A percentile compares a stretch with the other conserved stretches of the same genome.
Conservation (phyloP, 2,797 vertebrate species). For the Anas capensis region DNA sequence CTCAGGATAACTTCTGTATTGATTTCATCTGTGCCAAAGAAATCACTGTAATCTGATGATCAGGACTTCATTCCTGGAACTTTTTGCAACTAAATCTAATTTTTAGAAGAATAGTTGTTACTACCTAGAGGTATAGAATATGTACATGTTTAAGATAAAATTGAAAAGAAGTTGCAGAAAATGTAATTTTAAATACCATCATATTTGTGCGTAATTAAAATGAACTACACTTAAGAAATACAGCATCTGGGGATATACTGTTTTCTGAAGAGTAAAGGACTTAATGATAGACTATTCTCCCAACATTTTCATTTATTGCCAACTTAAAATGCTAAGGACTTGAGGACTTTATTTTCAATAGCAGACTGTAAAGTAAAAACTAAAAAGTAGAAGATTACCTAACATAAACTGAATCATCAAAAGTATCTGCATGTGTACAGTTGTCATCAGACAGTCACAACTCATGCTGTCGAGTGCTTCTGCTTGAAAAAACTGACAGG, state of each 20-base stretch:
- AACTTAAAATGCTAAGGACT: neutral
- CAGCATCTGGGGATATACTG: too few species aligned
- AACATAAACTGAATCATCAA: conserved; percentile 78
- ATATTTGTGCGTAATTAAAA: neutral
- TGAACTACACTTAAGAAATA: neutral
- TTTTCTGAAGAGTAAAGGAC: neutral
- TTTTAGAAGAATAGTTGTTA: neutral
- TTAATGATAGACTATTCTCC: neutral
- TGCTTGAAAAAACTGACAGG: conserved; percentile 79
- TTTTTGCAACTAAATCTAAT: conserved; percentile 81
- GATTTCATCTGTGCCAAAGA: conserved; percentile 81
- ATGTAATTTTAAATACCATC: neutral
- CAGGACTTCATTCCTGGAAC: conserved; percentile 73
- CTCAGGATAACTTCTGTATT: conserved; percentile 82
- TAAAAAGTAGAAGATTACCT: neutral
- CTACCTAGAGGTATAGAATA: neutral
- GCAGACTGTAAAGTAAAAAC: neutral
- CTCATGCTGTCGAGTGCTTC: conserved; percentile 82
- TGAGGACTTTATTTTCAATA: neutral
- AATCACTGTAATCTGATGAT: conserved; percentile 82
- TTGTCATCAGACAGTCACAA: conserved; percentile 85
- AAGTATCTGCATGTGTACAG: conserved; percentile 83
- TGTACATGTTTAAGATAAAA: neutral
- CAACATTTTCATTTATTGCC: neutral
- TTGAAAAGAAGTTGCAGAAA: neutral